phyloP scores from a whole-genome alignment of 2,113 vertebrate genomes.

The Equus przewalskii region DNA sequence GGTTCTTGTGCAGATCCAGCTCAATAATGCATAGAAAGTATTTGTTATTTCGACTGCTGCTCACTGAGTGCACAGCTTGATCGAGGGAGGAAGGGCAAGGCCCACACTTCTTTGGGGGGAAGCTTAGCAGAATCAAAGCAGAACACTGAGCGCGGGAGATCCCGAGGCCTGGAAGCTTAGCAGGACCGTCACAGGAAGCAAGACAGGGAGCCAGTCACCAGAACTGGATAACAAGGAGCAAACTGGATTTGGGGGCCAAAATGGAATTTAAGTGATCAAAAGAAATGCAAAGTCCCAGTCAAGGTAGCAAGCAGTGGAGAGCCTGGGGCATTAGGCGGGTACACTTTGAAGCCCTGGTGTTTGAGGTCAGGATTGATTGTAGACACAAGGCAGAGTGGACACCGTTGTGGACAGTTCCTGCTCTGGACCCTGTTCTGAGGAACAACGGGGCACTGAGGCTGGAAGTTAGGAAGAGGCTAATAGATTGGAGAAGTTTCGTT shows the following conservation, averaged over 20 bases:
- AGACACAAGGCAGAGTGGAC: not conserved
- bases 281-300: not conserved
- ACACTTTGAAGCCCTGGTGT: not conserved
- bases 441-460: not conserved
- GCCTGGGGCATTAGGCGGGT: too few species aligned
- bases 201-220: not conserved
- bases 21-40: not conserved
- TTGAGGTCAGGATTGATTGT: not conserved
- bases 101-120: not conserved
- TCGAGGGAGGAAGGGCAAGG: not conserved
- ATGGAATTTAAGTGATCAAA: not conserved
- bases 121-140: not conserved
- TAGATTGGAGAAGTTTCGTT: not conserved
- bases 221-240: fast-evolving
- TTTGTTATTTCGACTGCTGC: not conserved
- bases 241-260: not conserved
- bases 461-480: not conserved
- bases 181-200: not conserved
- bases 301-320: not conserved
- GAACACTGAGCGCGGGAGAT: not conserved
- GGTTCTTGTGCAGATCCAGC: not conserved
- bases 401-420: too few species aligned
- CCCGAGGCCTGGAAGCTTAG: not conserved
- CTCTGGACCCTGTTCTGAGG: not conserved
- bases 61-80: not conserved